Evolutionary conservation across 1,140 invertebrate species (phyloP), one percentile per base, ranked within the genome.

Genomic region (Diorhabda elongata): DNA sequence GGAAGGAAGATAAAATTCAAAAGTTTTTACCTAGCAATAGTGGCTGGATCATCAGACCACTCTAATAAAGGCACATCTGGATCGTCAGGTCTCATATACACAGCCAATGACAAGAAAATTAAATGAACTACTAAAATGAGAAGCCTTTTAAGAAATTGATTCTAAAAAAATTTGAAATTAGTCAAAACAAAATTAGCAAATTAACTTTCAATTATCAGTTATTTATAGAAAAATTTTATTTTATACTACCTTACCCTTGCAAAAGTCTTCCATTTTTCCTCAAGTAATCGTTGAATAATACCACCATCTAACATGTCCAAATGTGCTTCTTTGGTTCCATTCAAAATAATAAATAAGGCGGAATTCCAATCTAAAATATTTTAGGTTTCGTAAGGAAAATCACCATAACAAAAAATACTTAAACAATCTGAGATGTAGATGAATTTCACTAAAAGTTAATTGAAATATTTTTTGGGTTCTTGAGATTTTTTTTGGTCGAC

Each of bases 231-330:
- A 52, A 42, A 57, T 42, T 45, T 47, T 3, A 47, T 66, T 44
- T 58, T 58, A 44, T 42, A 45, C 57, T 26, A 60, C 6, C 80
- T 84, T 87, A 96, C 95, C 82, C 92, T 88, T 44, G 96, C 98
- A 86, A 98, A 99, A 3, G 96, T 97, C 82, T 98, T 98, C 98
- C 98, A 99, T 83, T 99, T 99, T 84, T 99, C 97, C 83, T 98
- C 96, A 9, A 99, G 85, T 61, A 99, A 83, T 77, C 96, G 88
- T 81, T 98, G 94, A 80, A 99, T 98, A 62, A 99, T 98, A 52
- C 97, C 97, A 61, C 96, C 96, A 77, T 98, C 96, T 71, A 99
- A 84, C 97, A 99, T 99, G 79, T 98, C 95, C 80, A 99, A 87
- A 88, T 99, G 98, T 76, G 97, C 97, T 76, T 97, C 92, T 81